Base-by-base conservation (phyloP, 2,113 vertebrate species). In the Pipra filicauda region DNA sequence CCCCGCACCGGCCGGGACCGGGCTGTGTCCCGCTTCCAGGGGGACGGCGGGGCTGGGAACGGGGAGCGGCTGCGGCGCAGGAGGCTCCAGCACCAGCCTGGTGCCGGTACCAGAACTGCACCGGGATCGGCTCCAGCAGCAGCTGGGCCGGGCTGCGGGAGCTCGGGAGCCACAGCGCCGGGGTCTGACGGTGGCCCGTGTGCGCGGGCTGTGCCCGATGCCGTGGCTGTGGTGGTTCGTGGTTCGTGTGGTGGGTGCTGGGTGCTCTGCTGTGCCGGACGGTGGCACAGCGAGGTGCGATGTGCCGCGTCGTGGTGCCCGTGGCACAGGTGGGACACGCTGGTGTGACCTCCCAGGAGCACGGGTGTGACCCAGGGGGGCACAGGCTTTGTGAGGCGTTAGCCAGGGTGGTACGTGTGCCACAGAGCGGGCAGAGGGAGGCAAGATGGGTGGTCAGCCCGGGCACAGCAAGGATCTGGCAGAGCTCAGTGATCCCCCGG, bases 361-460 rank as follows among this genome's bases (percentile, higher is more conserved):
- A 14, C 62, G 13, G 62, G 28, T 31, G 72, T 73, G 85, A 31
- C 18, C 12, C 20, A 3, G 71, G 33, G 18, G 39, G n/a, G 59
- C 28, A 7, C 0, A 0, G 43, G 64, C 31, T 4, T 33, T 2
- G 1, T 2, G n/a, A 9, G 3, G 33, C 5, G n/a, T 12, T 18
- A 18, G 57, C 70, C 0, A 1, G 22, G 30, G 48, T 9, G 7
- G 62, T 37, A 41, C 27, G 30, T 28, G 27, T 41, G 61, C 37
- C 61, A 64, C 37, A 21, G 61, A 12, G 35, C 35, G 59, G 49
- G 26, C 49, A 51, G 22, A 27, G 69, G 24, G 43, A 33, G 71
- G 20, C 28, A 5, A 1, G 11, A 23, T 0, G 3, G 24, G 27
- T 21, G 16, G 27, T 43, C 8, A 5, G 22, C 11, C 21, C 0